Evolutionary conservation across 2,113 vertebrate species (phyloP), one percentile per base, ranked within the genome.

Genomic region (Hemibagrus wyckioides): DNA sequence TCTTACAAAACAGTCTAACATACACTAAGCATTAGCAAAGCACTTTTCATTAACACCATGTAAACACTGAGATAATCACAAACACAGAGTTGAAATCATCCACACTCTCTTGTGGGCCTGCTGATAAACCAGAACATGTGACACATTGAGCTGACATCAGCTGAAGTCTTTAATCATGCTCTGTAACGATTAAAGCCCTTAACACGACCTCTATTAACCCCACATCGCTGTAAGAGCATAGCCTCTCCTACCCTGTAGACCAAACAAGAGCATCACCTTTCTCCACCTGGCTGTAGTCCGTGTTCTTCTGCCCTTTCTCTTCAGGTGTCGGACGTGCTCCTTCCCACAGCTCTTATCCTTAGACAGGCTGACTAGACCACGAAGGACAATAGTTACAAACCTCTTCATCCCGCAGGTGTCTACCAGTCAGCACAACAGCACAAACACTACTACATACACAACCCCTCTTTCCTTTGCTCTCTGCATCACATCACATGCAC

Each of bases 311-410:
- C 85, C 90, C 89, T 92, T 92, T 91, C 91, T 94, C 89, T 93
- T 94, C 52, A 91, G 85, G 63, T 89, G 90, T 59, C 89, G 91
- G 65, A 91, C 89, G 92, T 92, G 95, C 85, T 95, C 94, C 86
- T 79, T 94, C 63, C 94, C 93, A 94, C 94, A 96, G 61, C 94
- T 90, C 88, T 93, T 95, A 84, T 94, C 93, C 93, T 94, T 96
- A 86, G 96, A 95, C 80, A 95, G 93, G 94, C 93, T 96, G 85
- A 96, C 89, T 73, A 97, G 93, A 93, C 95, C 95, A 80, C 92
- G 94, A 87, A 97, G 91, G 92, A 97, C 94, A 93, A 95, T 93
- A 90, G 94, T 95, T 92, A 96, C 95, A 94, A 96, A 96, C 93
- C 94, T 96, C 95, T 94, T 97, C 96, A 97, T 96, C 87, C 81